Conservation (phyloP, 2,888 invertebrate genomes). For the Dioctria rufipes region DNA sequence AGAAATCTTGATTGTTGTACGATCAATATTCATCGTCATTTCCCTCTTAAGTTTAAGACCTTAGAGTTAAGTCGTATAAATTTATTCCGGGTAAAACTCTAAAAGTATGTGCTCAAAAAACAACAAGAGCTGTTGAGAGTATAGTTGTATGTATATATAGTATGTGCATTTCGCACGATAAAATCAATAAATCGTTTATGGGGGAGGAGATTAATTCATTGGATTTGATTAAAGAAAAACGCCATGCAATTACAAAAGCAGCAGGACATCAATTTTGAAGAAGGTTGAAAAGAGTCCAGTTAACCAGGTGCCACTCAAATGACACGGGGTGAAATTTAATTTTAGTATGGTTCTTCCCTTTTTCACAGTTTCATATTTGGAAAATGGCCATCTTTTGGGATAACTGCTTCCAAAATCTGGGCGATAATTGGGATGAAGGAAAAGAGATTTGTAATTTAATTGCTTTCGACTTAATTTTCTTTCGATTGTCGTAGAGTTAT, state of each 20-base stretch:
- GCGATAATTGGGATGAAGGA: slow-evolving; percentile 7
- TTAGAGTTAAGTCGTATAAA: too few species aligned
- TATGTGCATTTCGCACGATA: neutral
- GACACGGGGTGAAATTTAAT: slow-evolving; percentile 16
- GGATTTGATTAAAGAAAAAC: slow-evolving; percentile 45
- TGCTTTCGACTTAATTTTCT: too few species aligned
- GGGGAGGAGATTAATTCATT: too few species aligned
- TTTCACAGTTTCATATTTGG: neutral
- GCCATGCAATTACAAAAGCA: slow-evolving; percentile 34
- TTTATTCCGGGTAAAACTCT: too few species aligned
- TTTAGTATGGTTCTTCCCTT: neutral
- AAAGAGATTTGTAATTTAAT: too few species aligned
- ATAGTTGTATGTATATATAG: too few species aligned
- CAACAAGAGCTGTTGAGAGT: neutral
- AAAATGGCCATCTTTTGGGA: slow-evolving; percentile 33
- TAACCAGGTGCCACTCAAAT: neutral
- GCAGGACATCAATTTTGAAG: neutral
- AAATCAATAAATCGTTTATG: slow-evolving; percentile 47
- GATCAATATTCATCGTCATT: too few species aligned
- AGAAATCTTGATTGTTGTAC: too few species aligned
- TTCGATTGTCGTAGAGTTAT: too few species aligned
- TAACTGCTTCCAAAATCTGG: slow-evolving; percentile 32
- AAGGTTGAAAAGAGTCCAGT: neutral
- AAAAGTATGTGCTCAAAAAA: neutral
- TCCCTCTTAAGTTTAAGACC: too few species aligned